A percentile compares a stretch with the other conserved stretches of the same genome.
Conservation (phyloP, 2,113 vertebrate genomes). For the Percina caprodes region DNA sequence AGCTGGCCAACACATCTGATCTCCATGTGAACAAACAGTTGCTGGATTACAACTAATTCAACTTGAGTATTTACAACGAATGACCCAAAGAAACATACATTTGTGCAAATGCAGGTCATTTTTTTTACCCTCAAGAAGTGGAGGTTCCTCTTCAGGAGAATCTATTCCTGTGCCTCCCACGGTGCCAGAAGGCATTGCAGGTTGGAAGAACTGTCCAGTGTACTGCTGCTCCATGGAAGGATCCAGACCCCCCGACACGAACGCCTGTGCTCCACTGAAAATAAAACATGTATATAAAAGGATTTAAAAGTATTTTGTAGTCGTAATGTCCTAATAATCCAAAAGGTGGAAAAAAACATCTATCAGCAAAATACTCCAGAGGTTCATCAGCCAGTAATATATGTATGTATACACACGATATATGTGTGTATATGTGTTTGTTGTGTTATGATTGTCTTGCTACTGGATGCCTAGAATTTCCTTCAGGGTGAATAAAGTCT, state of each 20-base stretch:
- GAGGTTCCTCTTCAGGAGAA: slow-evolving; percentile 87
- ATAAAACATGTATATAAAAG: background rate
- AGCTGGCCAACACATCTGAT: background rate
- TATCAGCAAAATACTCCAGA: background rate
- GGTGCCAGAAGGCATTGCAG: slow-evolving; percentile 61
- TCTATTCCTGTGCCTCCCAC: slow-evolving; percentile 64
- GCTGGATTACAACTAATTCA: background rate
- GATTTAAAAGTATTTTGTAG: background rate
- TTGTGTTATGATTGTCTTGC: no score
- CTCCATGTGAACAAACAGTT: background rate
- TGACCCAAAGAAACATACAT: background rate
- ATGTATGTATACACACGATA: no score
- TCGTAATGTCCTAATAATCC: background rate
- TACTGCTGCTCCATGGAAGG: slow-evolving; percentile 60
- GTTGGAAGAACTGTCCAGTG: slow-evolving; percentile 82
- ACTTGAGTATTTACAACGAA: background rate
- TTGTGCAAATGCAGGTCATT: background rate
- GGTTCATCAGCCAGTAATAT: background rate
- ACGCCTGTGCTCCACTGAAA: slow-evolving; percentile 26
- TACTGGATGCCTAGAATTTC: no score
- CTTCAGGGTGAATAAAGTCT: no score
- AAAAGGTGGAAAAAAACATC: background rate
- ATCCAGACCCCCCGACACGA: slow-evolving; percentile 26
- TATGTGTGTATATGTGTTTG: no score
- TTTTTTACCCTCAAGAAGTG: slow-evolving; percentile 88